Base-by-base conservation (phyloP, 2,797 vertebrate species). In the Australoheros facetus region DNA sequence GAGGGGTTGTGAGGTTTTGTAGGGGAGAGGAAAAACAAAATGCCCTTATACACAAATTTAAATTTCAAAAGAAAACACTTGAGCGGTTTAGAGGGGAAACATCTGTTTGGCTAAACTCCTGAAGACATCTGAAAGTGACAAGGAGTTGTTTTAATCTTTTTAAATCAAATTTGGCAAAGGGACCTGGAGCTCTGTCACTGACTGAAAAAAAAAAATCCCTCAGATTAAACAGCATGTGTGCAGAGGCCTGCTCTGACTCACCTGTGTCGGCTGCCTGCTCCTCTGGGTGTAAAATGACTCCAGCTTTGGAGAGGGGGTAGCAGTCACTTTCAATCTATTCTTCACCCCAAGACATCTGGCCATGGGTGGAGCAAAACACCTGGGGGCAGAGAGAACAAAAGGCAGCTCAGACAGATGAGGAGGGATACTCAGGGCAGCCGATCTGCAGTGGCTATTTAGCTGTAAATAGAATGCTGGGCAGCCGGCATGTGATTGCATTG, bases 291-390 rank as follows among this genome's bases (percentile, higher is more conserved):
- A 98, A 93, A 97, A 97, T 0, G 74, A 90, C 94, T 98, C 97
- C 91, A 98, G 93, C 59, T 88, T 16, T 0, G 90, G 92, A 80
- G 91, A 95, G 57, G 89, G 87, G 72, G 89, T 75, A 10, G 90
- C 91, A 8, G 90, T 91, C 72, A 92, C 83, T 82, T 78, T 86
- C 14, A 80, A 79, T 93, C 86, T 93, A 75, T 97, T 95, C 85
- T 76, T 95, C 39, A 99, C 93, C 19, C 97, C 97, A 80, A 99
- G 85, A 90, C 90, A 95, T 85, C 84, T 92, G 88, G 96, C 94
- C 76, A 98, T 93, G 80, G 97, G 97, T 80, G 96, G 85, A 79
- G 95, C 96, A 9, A 97, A 23, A 57, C 85, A 91, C 93, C 98
- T 99, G 74, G 1, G 37, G 64, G 77, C n/a, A 79, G 14, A 39